A percentile compares a stretch with the other conserved stretches of the same genome.
Conservation (phyloP, 2,113 vertebrate species). For the Grallaria varia region DNA sequence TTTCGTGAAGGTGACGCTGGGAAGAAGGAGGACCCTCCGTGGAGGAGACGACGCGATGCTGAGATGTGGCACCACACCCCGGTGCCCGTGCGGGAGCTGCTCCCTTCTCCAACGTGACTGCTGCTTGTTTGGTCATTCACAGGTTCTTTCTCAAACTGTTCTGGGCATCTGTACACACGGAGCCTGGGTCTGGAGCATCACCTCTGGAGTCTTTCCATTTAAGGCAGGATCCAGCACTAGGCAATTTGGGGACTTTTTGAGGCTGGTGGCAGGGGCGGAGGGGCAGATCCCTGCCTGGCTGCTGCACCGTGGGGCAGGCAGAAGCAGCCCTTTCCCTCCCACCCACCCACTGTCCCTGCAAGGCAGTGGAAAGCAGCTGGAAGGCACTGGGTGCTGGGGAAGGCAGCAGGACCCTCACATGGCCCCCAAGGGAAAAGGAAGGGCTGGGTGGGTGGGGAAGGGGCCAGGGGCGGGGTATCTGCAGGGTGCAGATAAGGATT, state of each 20-base stretch:
- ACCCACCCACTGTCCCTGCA: background rate
- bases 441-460: background rate
- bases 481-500: rapidly evolving
- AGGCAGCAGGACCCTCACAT: background rate
- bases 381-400: constrained; percentile 39
- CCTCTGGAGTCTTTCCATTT: background rate
- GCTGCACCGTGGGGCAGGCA: background rate
- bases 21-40: background rate
- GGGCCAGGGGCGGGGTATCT: background rate
- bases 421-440: background rate
- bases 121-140: background rate
- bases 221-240: background rate
- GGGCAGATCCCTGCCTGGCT: background rate
- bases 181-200: background rate
- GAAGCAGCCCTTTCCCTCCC: background rate
- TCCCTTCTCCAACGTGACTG: background rate
- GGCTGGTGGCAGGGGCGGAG: background rate
- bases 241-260: background rate
- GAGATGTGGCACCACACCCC: background rate
- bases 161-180: background rate
- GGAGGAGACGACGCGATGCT: background rate
- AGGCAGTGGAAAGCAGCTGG: constrained; percentile 6
- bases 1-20: background rate
- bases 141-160: background rate
- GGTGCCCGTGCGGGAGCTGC: background rate